Conservation (phyloP, 2,113 vertebrate species). For the Erpornis zantholeuca region DNA sequence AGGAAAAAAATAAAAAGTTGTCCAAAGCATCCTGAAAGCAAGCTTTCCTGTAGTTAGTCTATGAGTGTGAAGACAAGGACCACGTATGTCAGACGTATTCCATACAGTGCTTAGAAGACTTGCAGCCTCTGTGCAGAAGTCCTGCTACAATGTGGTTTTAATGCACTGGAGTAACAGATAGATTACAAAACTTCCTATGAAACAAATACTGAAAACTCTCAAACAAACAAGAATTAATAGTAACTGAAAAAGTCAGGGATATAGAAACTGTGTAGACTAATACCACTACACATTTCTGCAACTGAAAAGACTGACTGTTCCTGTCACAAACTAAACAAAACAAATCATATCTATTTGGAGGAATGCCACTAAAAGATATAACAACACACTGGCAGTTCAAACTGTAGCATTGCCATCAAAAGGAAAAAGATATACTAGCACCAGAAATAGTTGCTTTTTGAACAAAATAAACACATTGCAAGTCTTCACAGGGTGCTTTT, state of each 20-base stretch:
- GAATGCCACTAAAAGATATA: conserved; percentile 63
- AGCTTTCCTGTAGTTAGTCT: not conserved
- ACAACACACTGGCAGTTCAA: not conserved
- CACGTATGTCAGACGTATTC: not conserved
- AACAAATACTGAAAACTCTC: conserved; percentile 25
- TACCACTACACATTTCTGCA: not conserved
- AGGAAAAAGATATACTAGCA: conserved; percentile 52
- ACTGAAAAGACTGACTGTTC: conserved; percentile 24
- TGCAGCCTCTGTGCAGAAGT: not conserved
- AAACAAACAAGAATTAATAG: conserved; percentile 35
- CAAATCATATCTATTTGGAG: conserved; percentile 29
- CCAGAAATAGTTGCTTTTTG: conserved; percentile 46
- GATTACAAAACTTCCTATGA: not conserved
- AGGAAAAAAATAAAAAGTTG: not conserved
- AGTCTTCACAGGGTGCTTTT: conserved; percentile 52
- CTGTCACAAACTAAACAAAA: conserved; percentile 31
- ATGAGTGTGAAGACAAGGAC: conserved; percentile 28
- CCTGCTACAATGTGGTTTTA: not conserved
- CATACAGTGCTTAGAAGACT: not conserved
- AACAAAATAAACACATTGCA: conserved; percentile 36
- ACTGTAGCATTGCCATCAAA: conserved; percentile 16
- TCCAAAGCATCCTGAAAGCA: conserved; percentile 32
- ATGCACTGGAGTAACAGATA: not conserved
- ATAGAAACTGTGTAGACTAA: not conserved
- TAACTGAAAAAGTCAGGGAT: not conserved